Evolutionary conservation across 2,888 invertebrate species (phyloP), one percentile per base, ranked within the genome.

Genomic region (Leptinotarsa haldemani): DNA sequence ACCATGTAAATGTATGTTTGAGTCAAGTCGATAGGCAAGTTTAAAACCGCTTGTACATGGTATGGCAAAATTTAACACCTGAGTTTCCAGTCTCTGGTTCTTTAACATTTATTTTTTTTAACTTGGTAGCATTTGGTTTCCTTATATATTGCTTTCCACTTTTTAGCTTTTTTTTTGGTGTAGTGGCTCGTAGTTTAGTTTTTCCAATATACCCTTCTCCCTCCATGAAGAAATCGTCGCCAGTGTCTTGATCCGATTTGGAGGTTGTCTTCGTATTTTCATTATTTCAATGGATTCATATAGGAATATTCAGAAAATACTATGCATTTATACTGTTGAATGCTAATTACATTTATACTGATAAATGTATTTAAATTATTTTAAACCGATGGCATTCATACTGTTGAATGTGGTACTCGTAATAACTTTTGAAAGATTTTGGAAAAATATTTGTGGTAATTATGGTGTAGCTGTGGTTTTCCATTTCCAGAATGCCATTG

Each of bases 21-120:
- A 75, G 78, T 80, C 79, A 80, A 75, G 80, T 75, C 68, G 70
- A 80, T 75, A 50, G 76, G 58, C 75, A 79, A 81, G 82, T 78
- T 81, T 82, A 76, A 75, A 69, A 67, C 82, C 82, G 76, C 78
- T 82, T 84, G 83, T 82, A 83, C 77, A 74, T 82, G 81, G 83
- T 85, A 85, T 85, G 86, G 86, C 87, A 87, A 87, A 86, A 84
- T 82, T 74, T 82, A 83, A 84, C 84, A 85, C 86, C 85, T 80
- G 84, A 84, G 82, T 84, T 83, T 84, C 84, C 87, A 87, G 87
- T 87, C 87, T 87, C 87, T 87, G 87, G 86, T 86, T 86, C 84
- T 78, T 71, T 70, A 74, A 74, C 74, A 64, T 72, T 65, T 77
- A 30, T 72, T 65, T 77, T 76, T 85, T 83, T 81, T 78, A 80